Base-by-base conservation (phyloP, 1,140 invertebrate genomes). In the Leptinotarsa undecemlineata region DNA sequence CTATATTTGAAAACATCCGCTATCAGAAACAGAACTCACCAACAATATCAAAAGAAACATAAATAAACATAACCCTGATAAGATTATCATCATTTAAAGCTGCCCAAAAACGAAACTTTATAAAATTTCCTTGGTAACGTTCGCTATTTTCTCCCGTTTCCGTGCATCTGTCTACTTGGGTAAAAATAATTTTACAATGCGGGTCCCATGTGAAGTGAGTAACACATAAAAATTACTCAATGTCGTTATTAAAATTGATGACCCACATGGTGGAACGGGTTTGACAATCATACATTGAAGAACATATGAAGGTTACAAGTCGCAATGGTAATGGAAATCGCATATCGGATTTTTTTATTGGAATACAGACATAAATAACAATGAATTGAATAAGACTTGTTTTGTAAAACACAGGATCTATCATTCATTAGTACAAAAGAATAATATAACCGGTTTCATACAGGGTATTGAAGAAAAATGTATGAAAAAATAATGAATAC, bases 261-360 rank as follows among this genome's bases (percentile, higher is more conserved):
- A 64, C 63, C 63, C 63, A 19, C 63, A 64, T 64, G 63, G 15
- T 57, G n/a, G 51, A 57, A 57, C 51, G 51, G 6, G 51, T 57
- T 57, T n/a, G 17, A 57, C 17, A 57, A 57, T 57, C 15, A 57
- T 57, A 4, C 51, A 57, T 17, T 17, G 51, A 19, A n/a, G n/a
- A 57, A 57, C n/a, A 57, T 19, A 57, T 19, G 51, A 57, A 57
- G n/a, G 51, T 57, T 57, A 15, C 14, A 19, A 57, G 51, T 57
- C 51, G n/a, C 51, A 57, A 57, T 57, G 15, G 4, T 17, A 19
- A 19, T 57, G 51, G 51, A n/a, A 42, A 42, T 42, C 33, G 33
- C 33, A 42, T 42, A 42, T 42, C 8, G 33, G 8, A 42, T 42
- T 42, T 42, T 42, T 42, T 42, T 3, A 42, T 42, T 42, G 33